These are phyloP conservation scores for Megaustenia siamemsis DNA, from an alignment of 2,888 invertebrate species.

Conservation along the genomic window DNA sequence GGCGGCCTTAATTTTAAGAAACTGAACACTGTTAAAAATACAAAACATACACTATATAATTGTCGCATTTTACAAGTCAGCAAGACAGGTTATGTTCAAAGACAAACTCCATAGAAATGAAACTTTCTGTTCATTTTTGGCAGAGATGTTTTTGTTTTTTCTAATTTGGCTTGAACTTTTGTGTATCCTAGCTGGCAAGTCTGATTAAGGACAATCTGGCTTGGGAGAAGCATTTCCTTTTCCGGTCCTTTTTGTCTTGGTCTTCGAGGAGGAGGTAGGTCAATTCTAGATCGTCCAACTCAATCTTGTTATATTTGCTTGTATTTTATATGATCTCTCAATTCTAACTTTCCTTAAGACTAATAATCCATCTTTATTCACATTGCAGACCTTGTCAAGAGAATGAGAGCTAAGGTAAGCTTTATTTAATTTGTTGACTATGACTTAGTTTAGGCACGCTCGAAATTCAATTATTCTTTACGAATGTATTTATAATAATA, in stretches of 20 bases:
- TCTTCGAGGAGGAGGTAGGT: constrained; percentile 18
- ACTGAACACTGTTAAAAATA: too few species aligned
- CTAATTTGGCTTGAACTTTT: too few species aligned
- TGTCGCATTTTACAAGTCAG: too few species aligned
- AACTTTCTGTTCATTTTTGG: too few species aligned
- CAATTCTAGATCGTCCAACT: too few species aligned
- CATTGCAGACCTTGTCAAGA: constrained; percentile 18
- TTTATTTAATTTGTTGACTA: not conserved
- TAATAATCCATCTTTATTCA: not conserved
- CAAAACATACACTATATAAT: too few species aligned
- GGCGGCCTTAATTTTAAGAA: too few species aligned
- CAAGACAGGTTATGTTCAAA: too few species aligned
- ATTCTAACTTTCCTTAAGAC: too few species aligned
- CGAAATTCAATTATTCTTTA: not conserved
- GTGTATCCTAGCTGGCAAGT: not conserved
- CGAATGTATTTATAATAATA: too few species aligned
- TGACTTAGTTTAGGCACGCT: not conserved
- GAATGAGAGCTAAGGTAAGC: constrained; percentile 46
- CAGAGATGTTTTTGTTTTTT: too few species aligned
- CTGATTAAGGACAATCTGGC: not conserved
- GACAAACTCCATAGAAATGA: too few species aligned
- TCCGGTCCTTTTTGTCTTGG: constrained; percentile 31
- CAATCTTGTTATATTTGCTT: not conserved
- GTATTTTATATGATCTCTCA: not conserved
- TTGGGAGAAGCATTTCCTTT: not conserved